Percentiles rank a stretch among this genome's conserved stretches.
These are phyloP conservation scores for Bombus pascuorum DNA, from an alignment of 1,140 invertebrate genomes.

Conservation along the genomic window DNA sequence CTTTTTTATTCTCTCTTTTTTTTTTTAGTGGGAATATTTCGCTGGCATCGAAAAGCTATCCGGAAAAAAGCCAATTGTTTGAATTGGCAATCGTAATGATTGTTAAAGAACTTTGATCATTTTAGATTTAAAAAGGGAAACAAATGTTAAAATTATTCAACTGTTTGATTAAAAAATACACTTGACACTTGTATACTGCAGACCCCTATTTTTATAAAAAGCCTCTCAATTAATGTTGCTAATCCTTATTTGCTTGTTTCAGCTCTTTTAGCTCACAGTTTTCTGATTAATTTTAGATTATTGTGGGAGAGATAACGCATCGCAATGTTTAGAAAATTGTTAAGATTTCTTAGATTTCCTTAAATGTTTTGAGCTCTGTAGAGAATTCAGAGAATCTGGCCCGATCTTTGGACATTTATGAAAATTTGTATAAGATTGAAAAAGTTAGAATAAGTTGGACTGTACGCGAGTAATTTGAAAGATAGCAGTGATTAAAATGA, in stretches of 20 bases:
- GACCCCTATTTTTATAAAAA: background rate
- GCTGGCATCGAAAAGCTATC: background rate
- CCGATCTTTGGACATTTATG: background rate
- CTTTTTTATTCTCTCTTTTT: background rate
- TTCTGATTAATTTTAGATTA: background rate
- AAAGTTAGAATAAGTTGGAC: background rate
- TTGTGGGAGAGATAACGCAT: background rate
- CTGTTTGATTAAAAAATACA: background rate
- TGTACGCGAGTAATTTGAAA: conserved; percentile 7
- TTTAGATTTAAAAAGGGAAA: background rate
- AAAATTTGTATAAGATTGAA: background rate
- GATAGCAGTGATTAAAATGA: conserved; percentile 14
- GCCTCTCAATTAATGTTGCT: no score
- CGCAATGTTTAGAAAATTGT: no score
- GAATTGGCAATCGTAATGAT: no score
- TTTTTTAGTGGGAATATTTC: background rate
- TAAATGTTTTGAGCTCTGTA: background rate
- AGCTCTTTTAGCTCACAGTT: background rate
- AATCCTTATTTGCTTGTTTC: no score
- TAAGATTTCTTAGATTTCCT: background rate
- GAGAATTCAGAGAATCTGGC: no score
- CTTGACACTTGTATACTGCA: background rate
- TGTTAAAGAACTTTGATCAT: background rate
- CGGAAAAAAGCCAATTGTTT: no score
- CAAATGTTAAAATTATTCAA: background rate